phyloP scores from a whole-genome alignment of 2,113 vertebrate species.

The Lagopus muta region DNA sequence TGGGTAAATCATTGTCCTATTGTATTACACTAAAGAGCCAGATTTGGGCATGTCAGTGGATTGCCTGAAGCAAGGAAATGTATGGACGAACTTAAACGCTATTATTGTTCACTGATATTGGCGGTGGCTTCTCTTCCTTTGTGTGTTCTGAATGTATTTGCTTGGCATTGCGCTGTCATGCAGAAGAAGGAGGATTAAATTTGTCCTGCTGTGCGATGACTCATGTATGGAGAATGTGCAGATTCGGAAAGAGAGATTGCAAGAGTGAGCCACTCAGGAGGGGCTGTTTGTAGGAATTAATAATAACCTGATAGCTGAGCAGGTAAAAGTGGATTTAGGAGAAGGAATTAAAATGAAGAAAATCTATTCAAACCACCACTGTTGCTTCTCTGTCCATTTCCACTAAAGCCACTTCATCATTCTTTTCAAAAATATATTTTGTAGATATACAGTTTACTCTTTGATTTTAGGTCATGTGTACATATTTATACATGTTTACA shows the following conservation, averaged over 20 bases:
- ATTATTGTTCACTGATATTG: not conserved
- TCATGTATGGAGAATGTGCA: slow-evolving; percentile 62
- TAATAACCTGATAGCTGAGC: not conserved
- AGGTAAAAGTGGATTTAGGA: not conserved
- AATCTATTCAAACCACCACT: not conserved
- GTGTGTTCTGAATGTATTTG: not conserved
- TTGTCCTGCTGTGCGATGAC: slow-evolving; percentile 51
- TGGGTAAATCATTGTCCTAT: not conserved
- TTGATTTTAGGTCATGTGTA: not conserved
- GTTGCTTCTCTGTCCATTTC: not conserved
- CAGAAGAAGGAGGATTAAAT: slow-evolving; percentile 49
- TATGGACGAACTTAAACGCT: not conserved
- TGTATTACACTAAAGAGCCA: not conserved
- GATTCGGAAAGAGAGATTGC: slow-evolving; percentile 16
- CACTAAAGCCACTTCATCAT: not conserved
- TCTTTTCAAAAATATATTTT: not conserved
- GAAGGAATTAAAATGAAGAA: not conserved
- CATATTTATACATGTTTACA: not conserved
- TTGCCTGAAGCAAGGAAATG: not conserved
- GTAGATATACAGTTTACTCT: not conserved
- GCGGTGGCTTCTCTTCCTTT: not conserved
- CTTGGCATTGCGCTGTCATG: slow-evolving; percentile 14
- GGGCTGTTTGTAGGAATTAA: not conserved
- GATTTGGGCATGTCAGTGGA: not conserved
- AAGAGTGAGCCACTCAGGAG: not conserved